These are phyloP conservation scores for Fulica atra DNA, from an alignment of 2,113 vertebrate genomes.

Conservation along the genomic window DNA sequence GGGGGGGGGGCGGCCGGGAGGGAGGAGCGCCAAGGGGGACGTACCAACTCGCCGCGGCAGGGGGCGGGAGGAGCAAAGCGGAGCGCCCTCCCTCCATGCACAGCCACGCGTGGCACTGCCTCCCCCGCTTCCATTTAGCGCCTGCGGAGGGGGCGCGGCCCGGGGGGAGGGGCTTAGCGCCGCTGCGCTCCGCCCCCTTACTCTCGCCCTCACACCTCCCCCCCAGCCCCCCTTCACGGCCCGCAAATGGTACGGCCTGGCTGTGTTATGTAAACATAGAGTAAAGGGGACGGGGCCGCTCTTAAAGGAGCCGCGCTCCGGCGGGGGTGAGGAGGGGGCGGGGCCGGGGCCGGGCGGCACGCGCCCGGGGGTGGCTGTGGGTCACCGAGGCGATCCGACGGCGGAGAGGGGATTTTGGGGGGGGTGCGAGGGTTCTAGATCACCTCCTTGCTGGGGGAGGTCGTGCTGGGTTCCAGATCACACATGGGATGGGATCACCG, in stretches of 20 bases:
- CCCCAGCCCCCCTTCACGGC: not conserved
- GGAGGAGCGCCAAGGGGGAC: not conserved
- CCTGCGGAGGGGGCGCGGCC: not conserved
- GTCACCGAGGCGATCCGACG: no score
- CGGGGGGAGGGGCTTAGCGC: not conserved
- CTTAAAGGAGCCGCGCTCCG: conserved; percentile 73
- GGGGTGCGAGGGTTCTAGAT: no score
- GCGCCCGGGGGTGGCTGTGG: no score
- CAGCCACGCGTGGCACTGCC: not conserved
- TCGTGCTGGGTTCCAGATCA: not conserved
- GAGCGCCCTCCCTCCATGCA: no score
- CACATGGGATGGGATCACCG: not conserved
- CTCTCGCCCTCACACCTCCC: not conserved
- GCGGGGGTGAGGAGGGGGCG: not conserved
- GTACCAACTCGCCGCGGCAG: not conserved
- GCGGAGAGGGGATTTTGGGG: no score
- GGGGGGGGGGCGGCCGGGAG: not conserved
- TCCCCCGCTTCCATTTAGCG: not conserved
- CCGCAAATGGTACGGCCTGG: conserved; percentile 7
- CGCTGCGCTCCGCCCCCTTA: not conserved
- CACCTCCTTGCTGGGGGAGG: not conserved
- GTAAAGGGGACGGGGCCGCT: conserved; percentile 67
- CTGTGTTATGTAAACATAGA: conserved; percentile 85
- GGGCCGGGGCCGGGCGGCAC: not conserved
- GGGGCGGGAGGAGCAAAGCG: no score